These are phyloP conservation scores for Potorous gilbertii DNA, from an alignment of 2,797 vertebrate genomes.

Conservation along the genomic window DNA sequence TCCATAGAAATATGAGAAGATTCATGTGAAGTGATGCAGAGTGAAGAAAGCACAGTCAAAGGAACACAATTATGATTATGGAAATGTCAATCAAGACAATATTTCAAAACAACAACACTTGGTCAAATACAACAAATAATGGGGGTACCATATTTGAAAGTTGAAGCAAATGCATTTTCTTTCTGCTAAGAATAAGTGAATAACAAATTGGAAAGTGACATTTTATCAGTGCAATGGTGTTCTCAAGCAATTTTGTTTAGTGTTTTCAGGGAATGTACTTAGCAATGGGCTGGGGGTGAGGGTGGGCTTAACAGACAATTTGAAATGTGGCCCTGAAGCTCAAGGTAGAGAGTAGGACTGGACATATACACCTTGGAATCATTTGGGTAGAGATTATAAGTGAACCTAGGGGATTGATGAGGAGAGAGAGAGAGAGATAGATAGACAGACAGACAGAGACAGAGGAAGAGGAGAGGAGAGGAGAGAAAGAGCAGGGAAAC, in stretches of 20 bases:
- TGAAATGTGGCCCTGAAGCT: neutral
- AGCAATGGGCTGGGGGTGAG: neutral
- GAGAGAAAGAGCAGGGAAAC: too few species aligned
- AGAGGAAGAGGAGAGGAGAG: too few species aligned
- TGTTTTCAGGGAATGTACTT: neutral
- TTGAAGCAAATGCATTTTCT: neutral
- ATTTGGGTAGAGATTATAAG: neutral
- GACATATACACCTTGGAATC: neutral
- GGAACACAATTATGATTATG: neutral
- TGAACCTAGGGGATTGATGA: neutral
- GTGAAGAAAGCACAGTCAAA: neutral
- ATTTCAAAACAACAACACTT: neutral
- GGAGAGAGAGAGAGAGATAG: too few species aligned
- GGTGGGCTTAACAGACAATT: neutral
- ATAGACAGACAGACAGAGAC: neutral
- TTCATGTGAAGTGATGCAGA: neutral
- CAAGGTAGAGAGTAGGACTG: neutral
- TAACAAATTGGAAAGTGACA: neutral
- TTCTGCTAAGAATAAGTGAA: neutral
- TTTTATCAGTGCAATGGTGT: neutral
- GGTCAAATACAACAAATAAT: neutral
- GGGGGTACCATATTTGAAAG: neutral
- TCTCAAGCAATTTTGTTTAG: neutral
- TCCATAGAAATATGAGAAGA: neutral
- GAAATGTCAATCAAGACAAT: neutral